Base-by-base conservation (phyloP, 2,888 invertebrate genomes). In the Polietes domitor region DNA sequence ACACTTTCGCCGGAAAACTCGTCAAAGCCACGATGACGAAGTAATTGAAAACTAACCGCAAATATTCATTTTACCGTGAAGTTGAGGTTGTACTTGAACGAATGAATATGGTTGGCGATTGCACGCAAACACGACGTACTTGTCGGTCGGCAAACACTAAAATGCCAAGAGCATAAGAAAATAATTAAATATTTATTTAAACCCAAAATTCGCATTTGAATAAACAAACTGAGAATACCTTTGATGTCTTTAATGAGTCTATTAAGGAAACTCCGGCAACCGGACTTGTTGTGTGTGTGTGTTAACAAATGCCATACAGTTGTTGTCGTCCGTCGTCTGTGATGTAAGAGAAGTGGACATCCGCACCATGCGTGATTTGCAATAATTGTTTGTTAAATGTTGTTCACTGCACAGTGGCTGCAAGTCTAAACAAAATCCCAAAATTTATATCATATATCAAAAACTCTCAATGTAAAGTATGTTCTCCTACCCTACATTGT, bases 181-280 rank as follows among this genome's bases (percentile, higher is more conserved):
- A 47, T 47, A 47, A 47, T 58, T 12, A 58, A 58, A 58, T 26
- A 58, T 53, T 37, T 53, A 21, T n/a, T n/a, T n/a, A 21, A 53
- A 53, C 47, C 5, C 15, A 26, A 58, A 24, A 58, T 58, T 58
- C 6, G 12, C 26, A 58, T 43, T 41, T 61, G 32, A 28, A n/a
- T 17, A 43, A 21, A 68, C 68, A 68, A 41, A 12, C n/a, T 15
- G 17, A 68, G 41, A 43, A 43, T 68, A 24, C 43, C 37, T 65
- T 19, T n/a, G 37, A 65, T 65, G 37, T 19, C 41, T 65, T 65
- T 65, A 65, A 65, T 37, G 65, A 37, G 65, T 17, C 65, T 19
- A 65, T 65, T 65, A 65, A 65, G 65, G 65, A 65, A 65, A 37
- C 37, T 37, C 21, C 53, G 7, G 53, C 19, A 53, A 17, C 21